Conservation (phyloP, 2,797 vertebrate genomes). For the Centroberyx gerrardi region DNA sequence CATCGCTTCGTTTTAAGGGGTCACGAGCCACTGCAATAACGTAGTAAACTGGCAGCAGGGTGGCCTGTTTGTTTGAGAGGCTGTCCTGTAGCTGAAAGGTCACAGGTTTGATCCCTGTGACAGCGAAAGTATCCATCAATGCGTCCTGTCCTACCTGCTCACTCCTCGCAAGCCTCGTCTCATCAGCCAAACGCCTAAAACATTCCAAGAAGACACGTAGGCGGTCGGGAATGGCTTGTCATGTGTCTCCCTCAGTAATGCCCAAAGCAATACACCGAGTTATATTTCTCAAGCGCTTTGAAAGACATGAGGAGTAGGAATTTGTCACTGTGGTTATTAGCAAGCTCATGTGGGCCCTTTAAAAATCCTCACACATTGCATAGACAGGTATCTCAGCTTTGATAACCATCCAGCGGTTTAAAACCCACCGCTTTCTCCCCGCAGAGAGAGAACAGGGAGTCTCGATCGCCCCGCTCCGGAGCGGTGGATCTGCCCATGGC, state of each 20-base stretch:
- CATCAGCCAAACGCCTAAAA: no score
- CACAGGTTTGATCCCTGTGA: not conserved
- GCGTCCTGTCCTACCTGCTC: not conserved
- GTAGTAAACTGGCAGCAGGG: not conserved
- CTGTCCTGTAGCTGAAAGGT: not conserved
- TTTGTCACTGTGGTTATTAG: slow-evolving; percentile 17
- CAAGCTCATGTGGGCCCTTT: not conserved
- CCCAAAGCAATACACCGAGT: slow-evolving; percentile 1
- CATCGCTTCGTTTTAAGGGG: no score
- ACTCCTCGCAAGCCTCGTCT: no score
- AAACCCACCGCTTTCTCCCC: slow-evolving; percentile 2
- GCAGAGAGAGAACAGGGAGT: slow-evolving; percentile 87
- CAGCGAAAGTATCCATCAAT: not conserved
- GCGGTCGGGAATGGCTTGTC: not conserved
- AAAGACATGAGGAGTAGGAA: not conserved
- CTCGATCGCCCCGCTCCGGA: slow-evolving; percentile 87
- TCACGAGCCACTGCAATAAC: no score
- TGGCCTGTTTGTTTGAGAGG: not conserved
- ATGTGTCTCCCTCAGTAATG: slow-evolving; percentile 1
- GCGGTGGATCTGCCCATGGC: slow-evolving; percentile 92
- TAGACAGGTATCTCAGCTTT: not conserved
- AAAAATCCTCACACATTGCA: not conserved
- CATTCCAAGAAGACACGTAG: not conserved
- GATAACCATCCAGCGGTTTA: slow-evolving; percentile 8
- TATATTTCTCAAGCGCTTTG: slow-evolving; percentile 12